phyloP scores from a whole-genome alignment of 2,113 vertebrate species.

The Aplodontia rufa region DNA sequence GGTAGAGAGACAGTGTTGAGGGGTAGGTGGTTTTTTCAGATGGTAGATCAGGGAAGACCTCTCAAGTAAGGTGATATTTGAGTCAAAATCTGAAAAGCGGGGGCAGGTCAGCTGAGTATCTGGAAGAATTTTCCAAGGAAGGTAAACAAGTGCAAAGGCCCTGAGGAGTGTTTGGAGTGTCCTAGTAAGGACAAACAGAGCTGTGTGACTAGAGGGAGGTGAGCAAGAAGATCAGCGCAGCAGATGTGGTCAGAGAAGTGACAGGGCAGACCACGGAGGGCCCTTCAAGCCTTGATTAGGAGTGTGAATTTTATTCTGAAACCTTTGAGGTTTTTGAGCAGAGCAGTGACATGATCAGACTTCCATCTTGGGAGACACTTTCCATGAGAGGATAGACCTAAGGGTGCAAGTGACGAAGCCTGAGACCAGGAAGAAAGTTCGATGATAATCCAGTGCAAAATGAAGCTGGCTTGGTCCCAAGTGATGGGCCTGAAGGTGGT shows the following conservation, averaged over 20 bases:
- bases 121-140: constrained; percentile 30
- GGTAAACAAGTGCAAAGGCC: neutral
- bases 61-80: neutral
- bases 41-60: neutral
- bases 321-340: neutral
- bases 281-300: neutral
- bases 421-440: neutral
- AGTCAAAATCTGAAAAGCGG: neutral
- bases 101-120: neutral
- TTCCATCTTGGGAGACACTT: neutral
- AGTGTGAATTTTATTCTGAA: constrained; percentile 34
- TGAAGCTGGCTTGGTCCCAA: neutral
- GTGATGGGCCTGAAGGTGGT: neutral
- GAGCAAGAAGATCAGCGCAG: neutral
- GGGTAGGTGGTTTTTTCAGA: neutral
- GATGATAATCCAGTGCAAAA: neutral
- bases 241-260: neutral
- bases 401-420: neutral
- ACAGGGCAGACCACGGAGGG: neutral
- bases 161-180: neutral
- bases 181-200: neutral
- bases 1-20: neutral
- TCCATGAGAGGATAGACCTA: neutral
- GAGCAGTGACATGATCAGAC: neutral
- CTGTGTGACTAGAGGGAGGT: neutral